Evolutionary conservation across 2,888 invertebrate species (phyloP), one percentile per base, ranked within the genome.

Genomic region (Empis livida): DNA sequence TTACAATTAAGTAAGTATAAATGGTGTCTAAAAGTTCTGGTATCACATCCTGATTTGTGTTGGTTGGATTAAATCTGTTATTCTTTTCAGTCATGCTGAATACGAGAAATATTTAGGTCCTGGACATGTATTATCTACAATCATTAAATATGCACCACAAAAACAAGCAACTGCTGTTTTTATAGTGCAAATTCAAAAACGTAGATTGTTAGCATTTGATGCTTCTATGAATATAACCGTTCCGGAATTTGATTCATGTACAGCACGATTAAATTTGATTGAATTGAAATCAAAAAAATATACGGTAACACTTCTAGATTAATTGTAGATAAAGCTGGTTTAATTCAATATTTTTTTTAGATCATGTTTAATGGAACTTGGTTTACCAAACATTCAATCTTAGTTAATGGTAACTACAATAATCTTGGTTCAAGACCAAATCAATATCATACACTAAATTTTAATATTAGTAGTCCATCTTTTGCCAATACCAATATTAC

Each of bases 301-400:
- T 32, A 35, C 23, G 31, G 23, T 35, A 23, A 43, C 16, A 35
- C n/a, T 42, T 16, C 42, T 35, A n/a, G n/a, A n/a, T n/a, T n/a
- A n/a, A n/a, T n/a, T n/a, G n/a, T n/a, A n/a, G n/a, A n/a, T n/a
- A n/a, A n/a, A n/a, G n/a, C n/a, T n/a, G n/a, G n/a, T n/a, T n/a
- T n/a, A n/a, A n/a, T n/a, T n/a, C n/a, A n/a, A n/a, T 35, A n/a
- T n/a, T 35, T 13, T 32, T 14, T 46, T 14, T 56, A 84, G 84
- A 71, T 87, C 23, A 80, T 83, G 56, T 73, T 85, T 37, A 73
- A 74, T 27, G 86, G 84, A 0, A 75, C 82, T 0, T 89, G 88
- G 88, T 88, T 89, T 62, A 86, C 84, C 42, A 86, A 85, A 0
- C 68, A 70, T 47, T 61, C 65, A 1, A 58, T 84, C 52, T 78